A percentile compares a stretch with the other conserved stretches of the same genome.
Evolutionary conservation across 2,888 invertebrate genomes (phyloP).

Genomic region (Drosophila mettleri): DNA sequence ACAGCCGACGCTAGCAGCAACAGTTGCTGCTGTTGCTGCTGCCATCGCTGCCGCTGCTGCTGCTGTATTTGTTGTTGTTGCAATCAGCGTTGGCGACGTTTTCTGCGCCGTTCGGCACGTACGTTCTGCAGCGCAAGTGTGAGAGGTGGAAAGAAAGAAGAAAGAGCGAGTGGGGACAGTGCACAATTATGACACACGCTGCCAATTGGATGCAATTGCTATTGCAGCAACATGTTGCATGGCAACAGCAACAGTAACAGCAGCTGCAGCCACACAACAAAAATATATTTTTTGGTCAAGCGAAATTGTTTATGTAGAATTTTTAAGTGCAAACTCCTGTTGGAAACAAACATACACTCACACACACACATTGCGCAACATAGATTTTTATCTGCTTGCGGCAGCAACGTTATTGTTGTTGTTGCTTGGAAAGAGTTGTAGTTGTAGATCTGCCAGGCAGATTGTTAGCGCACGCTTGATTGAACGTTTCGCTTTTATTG

Average conservation of each 20-base stretch:
- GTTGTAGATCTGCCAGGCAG: conserved; percentile 43
- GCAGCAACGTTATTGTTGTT: conserved; percentile 23
- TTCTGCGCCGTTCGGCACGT: conserved; percentile 68
- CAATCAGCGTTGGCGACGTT: conserved; percentile 37
- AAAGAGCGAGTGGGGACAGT: not conserved
- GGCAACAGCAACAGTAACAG: conserved; percentile 34
- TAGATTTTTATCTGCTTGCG: conserved; percentile 31
- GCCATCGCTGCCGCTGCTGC: conserved; percentile 21
- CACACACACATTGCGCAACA: conserved; percentile 57
- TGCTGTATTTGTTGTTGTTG: conserved; percentile 23
- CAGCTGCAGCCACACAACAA: conserved; percentile 4
- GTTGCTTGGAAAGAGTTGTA: conserved; percentile 15
- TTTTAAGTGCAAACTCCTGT: conserved; percentile 75
- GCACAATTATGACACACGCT: conserved; percentile 51
- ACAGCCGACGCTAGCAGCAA: conserved; percentile 79
- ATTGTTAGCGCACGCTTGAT: conserved; percentile 67
- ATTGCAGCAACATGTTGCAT: conserved; percentile 64
- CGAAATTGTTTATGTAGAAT: conserved; percentile 50
- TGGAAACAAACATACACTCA: conserved; percentile 31
- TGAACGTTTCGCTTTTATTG: conserved; percentile 73
- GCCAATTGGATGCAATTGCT: conserved; percentile 27
- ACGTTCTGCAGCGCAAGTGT: conserved; percentile 13
- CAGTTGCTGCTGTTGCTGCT: conserved; percentile 23
- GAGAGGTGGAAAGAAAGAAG: not conserved
- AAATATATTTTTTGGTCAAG: conserved; percentile 38